These are phyloP conservation scores for Brachyalestes nurse DNA, from an alignment of 2,797 vertebrate species.

Conservation along the genomic window DNA sequence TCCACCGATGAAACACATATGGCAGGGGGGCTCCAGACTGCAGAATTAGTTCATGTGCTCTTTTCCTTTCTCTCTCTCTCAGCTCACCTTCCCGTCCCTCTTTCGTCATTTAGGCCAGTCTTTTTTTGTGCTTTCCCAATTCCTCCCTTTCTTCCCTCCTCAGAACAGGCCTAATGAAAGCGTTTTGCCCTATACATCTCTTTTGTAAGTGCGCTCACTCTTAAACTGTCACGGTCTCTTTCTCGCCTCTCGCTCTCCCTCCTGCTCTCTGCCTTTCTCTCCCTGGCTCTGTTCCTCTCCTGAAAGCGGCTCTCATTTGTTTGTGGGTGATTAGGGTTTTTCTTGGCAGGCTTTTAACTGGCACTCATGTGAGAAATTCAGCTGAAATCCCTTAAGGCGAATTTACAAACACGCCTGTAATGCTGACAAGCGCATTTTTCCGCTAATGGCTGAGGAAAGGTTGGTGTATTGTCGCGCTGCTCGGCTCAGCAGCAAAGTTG, in stretches of 20 bases:
- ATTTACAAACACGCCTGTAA: slow-evolving; percentile 39
- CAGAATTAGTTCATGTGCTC: slow-evolving; percentile 3
- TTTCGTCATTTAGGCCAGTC: slow-evolving; percentile 9
- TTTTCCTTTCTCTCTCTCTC: background rate
- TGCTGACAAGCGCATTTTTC: slow-evolving; percentile 36
- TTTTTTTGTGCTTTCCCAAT: background rate
- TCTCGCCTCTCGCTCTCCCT: slow-evolving; percentile 8
- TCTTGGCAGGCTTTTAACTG: slow-evolving; percentile 49
- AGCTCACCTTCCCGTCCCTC: background rate
- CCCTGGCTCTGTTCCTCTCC: slow-evolving; percentile 12
- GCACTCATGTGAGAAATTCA: slow-evolving; percentile 50
- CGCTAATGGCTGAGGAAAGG: background rate
- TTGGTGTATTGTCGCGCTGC: background rate
- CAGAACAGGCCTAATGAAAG: slow-evolving; percentile 12
- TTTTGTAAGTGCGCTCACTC: slow-evolving; percentile 5
- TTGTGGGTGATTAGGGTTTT: slow-evolving; percentile 48
- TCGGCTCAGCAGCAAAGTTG: background rate
- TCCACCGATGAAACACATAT: slow-evolving; percentile 46
- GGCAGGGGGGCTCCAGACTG: background rate
- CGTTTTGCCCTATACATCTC: slow-evolving; percentile 16
- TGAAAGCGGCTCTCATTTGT: slow-evolving; percentile 24
- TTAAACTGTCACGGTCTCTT: slow-evolving; percentile 29
- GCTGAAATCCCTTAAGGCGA: slow-evolving; percentile 31
- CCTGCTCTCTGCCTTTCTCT: slow-evolving; percentile 3
- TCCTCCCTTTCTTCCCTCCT: slow-evolving; percentile 5